Base-by-base conservation (phyloP, 1,140 invertebrate species). In the Macrosteles quadrilineatus region DNA sequence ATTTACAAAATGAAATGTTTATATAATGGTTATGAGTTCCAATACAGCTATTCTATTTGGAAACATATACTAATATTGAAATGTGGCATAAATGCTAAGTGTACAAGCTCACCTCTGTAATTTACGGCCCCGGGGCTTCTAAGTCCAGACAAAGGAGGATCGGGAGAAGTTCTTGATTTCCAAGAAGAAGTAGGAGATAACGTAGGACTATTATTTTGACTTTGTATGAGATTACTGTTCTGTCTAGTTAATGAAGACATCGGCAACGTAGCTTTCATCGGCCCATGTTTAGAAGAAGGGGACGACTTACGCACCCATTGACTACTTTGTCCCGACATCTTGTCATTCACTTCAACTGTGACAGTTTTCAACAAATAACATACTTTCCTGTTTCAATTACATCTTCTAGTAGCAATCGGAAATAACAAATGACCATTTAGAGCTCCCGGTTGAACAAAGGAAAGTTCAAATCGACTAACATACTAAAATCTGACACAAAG, bases 251-350 rank as follows among this genome's bases (percentile, higher is more conserved):
- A 82, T 55, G 88, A 90, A 71, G 88, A 87, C 72, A 90, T 87
- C 57, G 89, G 89, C 73, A 91, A 81, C 59, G 88, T 90, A 45
- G 89, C 89, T 78, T 88, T 85, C 86, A 90, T 87, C 70, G 89
- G 88, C 31, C 88, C 88, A 75, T 87, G 86, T 81, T 90, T 89
- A 29, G 85, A 83, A 77, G 86, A 88, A 75, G 88, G 87, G 71
- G 87, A 88, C 74, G 87, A 87, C 80, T 88, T 89, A 77, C 86
- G 83, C 80, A 87, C 85, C 76, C 87, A 84, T 75, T 83, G 81
- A 72, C 80, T 77, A 76, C 84, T 53, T 31, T 69, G 68, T 57
- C 68, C 83, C 78, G 87, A 86, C 86, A 87, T 87, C 79, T 82
- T 77, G 71, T 74, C 76, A 71, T 69, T 59, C 67, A 57, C 45